Evolutionary conservation across 2,888 invertebrate species (phyloP).

Genomic region (Ypsolopha scabrella): DNA sequence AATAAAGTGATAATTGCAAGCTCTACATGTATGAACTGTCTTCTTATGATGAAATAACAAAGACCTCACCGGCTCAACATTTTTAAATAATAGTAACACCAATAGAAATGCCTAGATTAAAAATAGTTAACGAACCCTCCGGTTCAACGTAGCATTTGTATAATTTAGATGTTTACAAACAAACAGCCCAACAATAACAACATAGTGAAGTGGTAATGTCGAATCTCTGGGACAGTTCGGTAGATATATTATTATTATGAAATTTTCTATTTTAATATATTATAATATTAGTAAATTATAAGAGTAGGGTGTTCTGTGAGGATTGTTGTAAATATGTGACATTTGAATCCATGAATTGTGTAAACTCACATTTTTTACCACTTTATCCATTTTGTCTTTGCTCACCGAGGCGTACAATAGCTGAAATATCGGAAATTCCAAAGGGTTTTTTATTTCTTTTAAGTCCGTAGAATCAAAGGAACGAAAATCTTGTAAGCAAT

Average conservation of each 20-base stretch:
- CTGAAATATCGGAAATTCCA: neutral
- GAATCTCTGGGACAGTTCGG: conserved; percentile 56
- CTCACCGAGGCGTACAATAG: no score
- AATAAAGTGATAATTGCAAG: neutral
- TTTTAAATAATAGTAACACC: conserved; percentile 48
- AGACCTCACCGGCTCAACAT: conserved; percentile 20
- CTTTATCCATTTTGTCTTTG: conserved; percentile 15
- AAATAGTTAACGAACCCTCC: conserved; percentile 49
- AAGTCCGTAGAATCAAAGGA: neutral
- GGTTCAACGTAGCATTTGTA: conserved; percentile 61
- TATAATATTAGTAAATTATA: conserved; percentile 34
- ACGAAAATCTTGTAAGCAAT: conserved; percentile 1
- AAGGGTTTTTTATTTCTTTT: neutral
- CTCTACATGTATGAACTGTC: conserved; percentile 22
- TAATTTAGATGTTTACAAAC: conserved; percentile 47
- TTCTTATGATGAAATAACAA: conserved; percentile 37
- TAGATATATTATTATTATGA: conserved; percentile 39
- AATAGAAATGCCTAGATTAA: conserved; percentile 40
- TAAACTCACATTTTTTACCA: conserved; percentile 19
- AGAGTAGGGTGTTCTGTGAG: conserved; percentile 45
- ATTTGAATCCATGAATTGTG: conserved; percentile 22
- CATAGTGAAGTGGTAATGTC: conserved; percentile 36
- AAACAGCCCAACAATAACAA: conserved; percentile 34
- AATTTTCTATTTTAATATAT: conserved; percentile 67
- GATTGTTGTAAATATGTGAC: conserved; percentile 33